These are phyloP conservation scores for Capra hircus DNA, from an alignment of 2,113 vertebrate species.

Conservation along the genomic window DNA sequence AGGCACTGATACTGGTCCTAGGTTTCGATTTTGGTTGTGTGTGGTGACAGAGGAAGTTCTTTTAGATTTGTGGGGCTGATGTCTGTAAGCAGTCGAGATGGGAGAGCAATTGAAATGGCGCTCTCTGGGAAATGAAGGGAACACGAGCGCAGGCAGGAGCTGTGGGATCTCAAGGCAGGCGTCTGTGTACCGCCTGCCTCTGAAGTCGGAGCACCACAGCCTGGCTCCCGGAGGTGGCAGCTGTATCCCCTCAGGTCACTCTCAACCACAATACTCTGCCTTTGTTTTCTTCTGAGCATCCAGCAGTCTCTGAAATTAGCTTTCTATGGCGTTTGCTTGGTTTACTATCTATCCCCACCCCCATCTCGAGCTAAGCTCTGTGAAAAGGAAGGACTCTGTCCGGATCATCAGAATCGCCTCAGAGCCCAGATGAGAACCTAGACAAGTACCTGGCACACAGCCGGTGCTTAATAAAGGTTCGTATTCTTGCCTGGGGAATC, in stretches of 20 bases:
- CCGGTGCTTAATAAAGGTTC: background rate
- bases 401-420: background rate
- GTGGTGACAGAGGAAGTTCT: background rate
- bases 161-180: too few species aligned
- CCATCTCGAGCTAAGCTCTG: background rate
- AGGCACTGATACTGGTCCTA: background rate
- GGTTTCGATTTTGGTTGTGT: background rate
- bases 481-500: background rate
- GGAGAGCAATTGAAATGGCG: background rate
- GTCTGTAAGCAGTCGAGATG: background rate
- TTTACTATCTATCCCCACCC: background rate
- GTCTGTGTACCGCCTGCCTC: background rate
- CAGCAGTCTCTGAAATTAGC: background rate
- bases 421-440: background rate
- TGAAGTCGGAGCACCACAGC: background rate
- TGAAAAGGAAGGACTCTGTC: background rate
- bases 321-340: background rate
- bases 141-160: background rate
- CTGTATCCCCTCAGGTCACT: background rate
- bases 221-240: background rate
- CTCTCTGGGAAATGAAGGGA: background rate
- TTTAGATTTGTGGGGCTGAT: background rate
- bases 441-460: background rate
- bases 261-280: background rate
- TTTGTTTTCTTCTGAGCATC: background rate